Base-by-base conservation (phyloP, 1,140 invertebrate genomes). In the Ceratoteleas bidentatus region DNA sequence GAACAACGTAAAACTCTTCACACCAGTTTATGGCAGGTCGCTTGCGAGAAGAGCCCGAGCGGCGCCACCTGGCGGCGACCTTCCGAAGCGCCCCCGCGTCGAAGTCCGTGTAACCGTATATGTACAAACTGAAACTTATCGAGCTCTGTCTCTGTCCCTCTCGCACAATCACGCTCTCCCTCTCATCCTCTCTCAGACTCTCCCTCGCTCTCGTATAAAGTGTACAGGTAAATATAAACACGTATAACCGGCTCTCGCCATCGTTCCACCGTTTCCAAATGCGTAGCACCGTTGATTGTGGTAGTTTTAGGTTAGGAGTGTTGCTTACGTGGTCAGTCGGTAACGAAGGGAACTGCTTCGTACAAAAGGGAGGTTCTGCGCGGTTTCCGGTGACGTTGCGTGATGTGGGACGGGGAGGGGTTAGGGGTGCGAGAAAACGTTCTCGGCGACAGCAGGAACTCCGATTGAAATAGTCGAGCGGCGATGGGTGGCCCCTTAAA, bases 401-500 rank as follows among this genome's bases (percentile, higher is more conserved):
- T n/a, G n/a, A n/a, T n/a, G n/a, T n/a, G n/a, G n/a, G n/a, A n/a
- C n/a, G n/a, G n/a, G n/a, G n/a, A n/a, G n/a, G n/a, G n/a, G n/a
- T n/a, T n/a, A 64, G 14, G 45, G 57, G 33, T 49, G 53, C 4
- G 54, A 72, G 36, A 33, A 65, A 40, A 70, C 2, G 50, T 75
- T 69, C 58, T 38, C 58, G 54, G 54, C 32, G 62, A 50, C 58
- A 58, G 50, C 53, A 76, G 73, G 62, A 76, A 81, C 68, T 82
- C 62, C 62, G 61, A 77, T 68, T 73, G 79, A 75, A 81, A 75
- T 47, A 64, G 58, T 70, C 78, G 58, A 70, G 66, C 72, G 73
- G 65, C 60, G 69, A 62, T 38, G 69, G 58, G 49, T 76, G 15
- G 69, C 69, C 74, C 81, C 72, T 81, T 62, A 36, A 80, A 69